Evolutionary conservation across 2,888 invertebrate genomes (phyloP), one percentile per base, ranked within the genome.

Genomic region (Limenitis camilla): DNA sequence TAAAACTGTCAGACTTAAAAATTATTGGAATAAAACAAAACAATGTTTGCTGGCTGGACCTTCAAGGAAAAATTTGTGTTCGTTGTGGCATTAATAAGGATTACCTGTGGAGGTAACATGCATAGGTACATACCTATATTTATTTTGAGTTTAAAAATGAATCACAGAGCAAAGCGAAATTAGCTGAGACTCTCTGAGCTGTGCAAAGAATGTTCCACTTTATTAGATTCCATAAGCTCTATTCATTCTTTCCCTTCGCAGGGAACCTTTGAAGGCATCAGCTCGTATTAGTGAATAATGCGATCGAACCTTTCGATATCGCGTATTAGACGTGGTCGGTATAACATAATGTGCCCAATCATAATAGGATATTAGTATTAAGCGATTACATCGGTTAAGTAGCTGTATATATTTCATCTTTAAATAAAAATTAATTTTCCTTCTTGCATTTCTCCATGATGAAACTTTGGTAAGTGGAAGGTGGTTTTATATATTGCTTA

Each of bases 211-310:
- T 81, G 74, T 74, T 65, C 81, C 76, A 78, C 77, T 82, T 83
- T 85, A 86, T 86, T 85, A 83, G 84, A 85, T 85, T 86, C 82
- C 81, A 66, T 80, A 81, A 83, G 78, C 83, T 64, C 80, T 76
- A 83, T 85, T 84, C 84, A 83, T 72, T 77, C 81, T 80, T 80
- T 81, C 76, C 81, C 81, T 75, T 72, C 51, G 48, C 59, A 75
- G 74, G 75, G 74, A 66, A 71, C 74, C 81, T 79, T 83, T 82
- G 77, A 76, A 68, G 71, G 75, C 71, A 72, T 74, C 73, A 74
- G 72, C 64, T 67, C 72, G 80, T 79, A 84, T 84, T 83, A 84
- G 77, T 65, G 81, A 77, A 81, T 85, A 83, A 83, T 84, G 76
- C 76, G 77, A 84, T 78, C 74, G 81, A 79, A 78, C 70, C 70